These are phyloP conservation scores for Fulmarus glacialis DNA, from an alignment of 2,113 vertebrate genomes.

Conservation along the genomic window DNA sequence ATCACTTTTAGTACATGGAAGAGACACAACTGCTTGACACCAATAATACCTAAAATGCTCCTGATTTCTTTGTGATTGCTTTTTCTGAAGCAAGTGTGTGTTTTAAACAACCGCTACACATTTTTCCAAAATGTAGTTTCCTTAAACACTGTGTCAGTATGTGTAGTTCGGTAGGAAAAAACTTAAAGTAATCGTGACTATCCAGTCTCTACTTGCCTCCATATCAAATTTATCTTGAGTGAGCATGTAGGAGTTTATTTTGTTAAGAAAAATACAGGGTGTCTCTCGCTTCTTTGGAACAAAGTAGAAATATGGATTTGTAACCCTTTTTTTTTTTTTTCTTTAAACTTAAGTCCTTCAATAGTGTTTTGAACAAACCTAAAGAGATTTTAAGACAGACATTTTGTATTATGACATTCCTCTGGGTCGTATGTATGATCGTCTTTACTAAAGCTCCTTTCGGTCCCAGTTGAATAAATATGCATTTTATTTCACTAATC, in stretches of 20 bases:
- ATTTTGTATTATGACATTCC: constrained; percentile 76
- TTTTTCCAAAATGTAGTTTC: not conserved
- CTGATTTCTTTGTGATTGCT: not conserved
- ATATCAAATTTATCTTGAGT: constrained; percentile 42
- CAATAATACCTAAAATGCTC: not conserved
- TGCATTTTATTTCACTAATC: constrained; percentile 86
- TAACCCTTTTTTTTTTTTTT: not conserved
- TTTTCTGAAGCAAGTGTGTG: not conserved
- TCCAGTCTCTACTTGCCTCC: not conserved
- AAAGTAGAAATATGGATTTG: constrained; percentile 71
- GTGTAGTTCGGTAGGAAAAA: not conserved
- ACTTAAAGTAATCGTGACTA: not conserved
- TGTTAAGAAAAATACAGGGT: constrained; percentile 60
- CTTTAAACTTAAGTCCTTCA: constrained; percentile 75
- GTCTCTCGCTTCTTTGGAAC: constrained; percentile 63
- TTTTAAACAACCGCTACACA: not conserved
- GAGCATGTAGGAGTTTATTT: constrained; percentile 65
- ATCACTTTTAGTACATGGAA: not conserved
- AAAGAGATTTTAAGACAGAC: constrained; percentile 80
- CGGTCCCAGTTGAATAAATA: constrained; percentile 83
- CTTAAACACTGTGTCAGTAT: not conserved
- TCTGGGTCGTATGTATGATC: constrained; percentile 72
- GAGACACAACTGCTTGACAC: not conserved
- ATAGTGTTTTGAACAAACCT: constrained; percentile 77
- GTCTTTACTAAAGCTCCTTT: constrained; percentile 80